Evolutionary conservation across 2,113 vertebrate species (phyloP).

Genomic region (Pedionomus torquatus): DNA sequence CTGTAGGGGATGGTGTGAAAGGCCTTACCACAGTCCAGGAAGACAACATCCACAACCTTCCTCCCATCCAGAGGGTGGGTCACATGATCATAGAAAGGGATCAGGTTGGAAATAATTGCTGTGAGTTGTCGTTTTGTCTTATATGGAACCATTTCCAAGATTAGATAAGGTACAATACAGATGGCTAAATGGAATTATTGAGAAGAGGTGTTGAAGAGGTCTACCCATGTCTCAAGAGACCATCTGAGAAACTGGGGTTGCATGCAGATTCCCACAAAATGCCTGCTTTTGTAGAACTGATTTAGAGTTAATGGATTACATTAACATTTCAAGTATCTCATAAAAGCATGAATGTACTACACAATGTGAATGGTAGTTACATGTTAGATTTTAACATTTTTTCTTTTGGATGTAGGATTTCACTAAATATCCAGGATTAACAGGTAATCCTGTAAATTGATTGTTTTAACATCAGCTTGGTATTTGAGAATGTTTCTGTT

Average conservation of each 20-base stretch:
- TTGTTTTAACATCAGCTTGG: background rate
- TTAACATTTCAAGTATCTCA: background rate
- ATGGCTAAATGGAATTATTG: background rate
- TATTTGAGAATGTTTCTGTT: background rate
- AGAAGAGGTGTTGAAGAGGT: background rate
- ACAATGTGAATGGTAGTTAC: background rate
- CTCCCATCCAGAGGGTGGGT: no score
- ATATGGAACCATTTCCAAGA: background rate
- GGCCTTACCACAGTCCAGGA: no score
- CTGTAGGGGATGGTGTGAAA: no score
- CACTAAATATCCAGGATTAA: background rate
- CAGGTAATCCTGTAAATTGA: background rate
- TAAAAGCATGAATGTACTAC: background rate
- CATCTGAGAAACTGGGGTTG: background rate
- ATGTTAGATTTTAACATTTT: background rate
- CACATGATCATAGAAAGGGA: no score
- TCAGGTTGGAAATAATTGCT: background rate
- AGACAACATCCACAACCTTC: no score
- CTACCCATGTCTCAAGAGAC: background rate
- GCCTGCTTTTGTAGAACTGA: background rate
- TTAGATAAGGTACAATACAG: background rate
- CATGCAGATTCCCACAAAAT: background rate
- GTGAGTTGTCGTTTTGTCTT: background rate
- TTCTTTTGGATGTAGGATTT: background rate
- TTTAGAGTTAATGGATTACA: background rate